Percentiles rank a stretch among this genome's conserved stretches.
Conservation (phyloP, 2,797 vertebrate species). For the Cossypha dichroa region DNA sequence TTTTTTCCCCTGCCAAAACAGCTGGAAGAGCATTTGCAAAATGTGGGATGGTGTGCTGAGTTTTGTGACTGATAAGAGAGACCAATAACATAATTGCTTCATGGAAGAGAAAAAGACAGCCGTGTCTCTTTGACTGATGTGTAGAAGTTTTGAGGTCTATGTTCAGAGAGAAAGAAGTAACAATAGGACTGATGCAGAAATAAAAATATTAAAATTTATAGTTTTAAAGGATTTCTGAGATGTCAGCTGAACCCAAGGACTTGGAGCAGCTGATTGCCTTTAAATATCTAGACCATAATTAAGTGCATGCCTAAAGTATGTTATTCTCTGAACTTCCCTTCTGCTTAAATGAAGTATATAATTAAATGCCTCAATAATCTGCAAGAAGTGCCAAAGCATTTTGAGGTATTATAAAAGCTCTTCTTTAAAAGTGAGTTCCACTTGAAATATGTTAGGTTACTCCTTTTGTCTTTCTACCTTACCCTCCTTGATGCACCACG, state of each 20-base stretch:
- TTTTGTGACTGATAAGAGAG: background rate
- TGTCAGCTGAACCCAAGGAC: background rate
- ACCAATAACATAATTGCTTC: accelerated
- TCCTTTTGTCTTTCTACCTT: background rate
- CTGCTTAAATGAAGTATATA: background rate
- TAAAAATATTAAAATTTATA: background rate
- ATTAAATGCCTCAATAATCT: background rate
- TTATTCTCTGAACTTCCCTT: background rate
- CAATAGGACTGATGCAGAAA: background rate
- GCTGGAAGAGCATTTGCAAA: background rate
- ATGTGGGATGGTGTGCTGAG: background rate
- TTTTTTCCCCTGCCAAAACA: background rate
- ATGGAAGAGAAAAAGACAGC: background rate
- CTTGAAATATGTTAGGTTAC: background rate
- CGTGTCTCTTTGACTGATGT: accelerated
- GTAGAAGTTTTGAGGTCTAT: background rate
- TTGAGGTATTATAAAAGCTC: background rate
- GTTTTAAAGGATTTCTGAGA: background rate
- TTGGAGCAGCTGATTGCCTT: background rate
- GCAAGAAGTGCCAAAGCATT: background rate
- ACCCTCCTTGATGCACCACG: background rate
- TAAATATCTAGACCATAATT: background rate
- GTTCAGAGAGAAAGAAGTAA: background rate
- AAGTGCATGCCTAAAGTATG: background rate
- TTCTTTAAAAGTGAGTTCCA: background rate